These are phyloP conservation scores for Rhea americana DNA, from an alignment of 2,113 vertebrate species.

Conservation along the genomic window DNA sequence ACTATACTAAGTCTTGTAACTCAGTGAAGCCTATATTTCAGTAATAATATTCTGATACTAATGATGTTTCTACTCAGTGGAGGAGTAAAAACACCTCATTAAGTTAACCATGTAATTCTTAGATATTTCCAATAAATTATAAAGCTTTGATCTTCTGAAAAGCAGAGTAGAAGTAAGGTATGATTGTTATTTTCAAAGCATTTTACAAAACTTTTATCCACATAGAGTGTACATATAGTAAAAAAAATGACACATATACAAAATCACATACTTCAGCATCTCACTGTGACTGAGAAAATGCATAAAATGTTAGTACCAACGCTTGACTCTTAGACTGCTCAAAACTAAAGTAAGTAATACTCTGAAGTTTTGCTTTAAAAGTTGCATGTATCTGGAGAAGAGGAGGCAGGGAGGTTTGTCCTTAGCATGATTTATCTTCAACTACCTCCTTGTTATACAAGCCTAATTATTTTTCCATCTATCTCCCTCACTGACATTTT, in stretches of 20 bases:
- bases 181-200: background rate
- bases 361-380: background rate
- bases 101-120: slow-evolving; percentile 12
- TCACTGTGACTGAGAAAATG: background rate
- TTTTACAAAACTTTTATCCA: background rate
- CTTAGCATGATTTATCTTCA: background rate
- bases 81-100: background rate
- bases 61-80: background rate
- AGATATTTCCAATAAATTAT: background rate
- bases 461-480: background rate
- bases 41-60: background rate
- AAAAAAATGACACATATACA: background rate
- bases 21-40: slow-evolving; percentile 15
- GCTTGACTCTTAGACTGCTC: background rate
- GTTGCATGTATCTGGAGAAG: background rate
- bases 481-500: background rate
- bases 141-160: slow-evolving; percentile 24
- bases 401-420: background rate
- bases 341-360: background rate
- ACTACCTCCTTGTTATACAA: background rate
- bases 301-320: background rate
- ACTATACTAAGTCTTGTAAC: background rate
- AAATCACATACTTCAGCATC: background rate
- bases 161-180: background rate
- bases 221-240: background rate